Percentiles rank a stretch among this genome's conserved stretches.
Conservation (phyloP, 2,113 vertebrate genomes). For the Arvicanthis niloticus region DNA sequence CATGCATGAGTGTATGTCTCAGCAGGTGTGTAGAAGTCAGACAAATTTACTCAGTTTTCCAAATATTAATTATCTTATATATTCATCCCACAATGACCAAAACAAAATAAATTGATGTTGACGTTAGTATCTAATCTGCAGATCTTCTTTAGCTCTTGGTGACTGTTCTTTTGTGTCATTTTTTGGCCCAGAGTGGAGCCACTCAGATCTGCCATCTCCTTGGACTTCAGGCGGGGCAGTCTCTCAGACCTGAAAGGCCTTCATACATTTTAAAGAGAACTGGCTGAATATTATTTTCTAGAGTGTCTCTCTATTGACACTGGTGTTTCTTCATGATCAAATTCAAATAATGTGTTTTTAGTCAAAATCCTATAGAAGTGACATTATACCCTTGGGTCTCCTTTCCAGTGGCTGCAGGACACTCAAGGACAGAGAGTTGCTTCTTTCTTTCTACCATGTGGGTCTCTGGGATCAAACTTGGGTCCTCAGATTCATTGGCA, state of each 20-base stretch:
- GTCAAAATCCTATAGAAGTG: not conserved
- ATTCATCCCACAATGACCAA: not conserved
- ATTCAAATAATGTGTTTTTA: not conserved
- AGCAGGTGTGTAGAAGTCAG: not conserved
- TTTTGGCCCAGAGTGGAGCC: no score
- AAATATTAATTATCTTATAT: not conserved
- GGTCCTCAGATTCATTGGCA: not conserved
- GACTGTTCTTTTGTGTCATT: not conserved
- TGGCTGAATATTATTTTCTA: not conserved
- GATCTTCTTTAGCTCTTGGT: not conserved
- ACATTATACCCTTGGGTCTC: not conserved
- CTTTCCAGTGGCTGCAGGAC: not conserved
- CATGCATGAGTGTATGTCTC: no score
- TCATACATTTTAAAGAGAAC: not conserved
- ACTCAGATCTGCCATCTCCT: not conserved
- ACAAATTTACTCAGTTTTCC: not conserved
- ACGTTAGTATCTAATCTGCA: not conserved
- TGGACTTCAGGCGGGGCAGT: no score
- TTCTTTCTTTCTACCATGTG: not conserved
- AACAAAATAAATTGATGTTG: not conserved
- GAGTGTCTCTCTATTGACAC: no score
- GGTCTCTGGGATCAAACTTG: not conserved
- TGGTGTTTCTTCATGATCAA: not conserved
- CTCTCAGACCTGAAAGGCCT: not conserved
- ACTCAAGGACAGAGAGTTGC: not conserved